A percentile compares a stretch with the other conserved stretches of the same genome.
Evolutionary conservation across 1,140 invertebrate species (phyloP).

Genomic region (Popillia japonica): DNA sequence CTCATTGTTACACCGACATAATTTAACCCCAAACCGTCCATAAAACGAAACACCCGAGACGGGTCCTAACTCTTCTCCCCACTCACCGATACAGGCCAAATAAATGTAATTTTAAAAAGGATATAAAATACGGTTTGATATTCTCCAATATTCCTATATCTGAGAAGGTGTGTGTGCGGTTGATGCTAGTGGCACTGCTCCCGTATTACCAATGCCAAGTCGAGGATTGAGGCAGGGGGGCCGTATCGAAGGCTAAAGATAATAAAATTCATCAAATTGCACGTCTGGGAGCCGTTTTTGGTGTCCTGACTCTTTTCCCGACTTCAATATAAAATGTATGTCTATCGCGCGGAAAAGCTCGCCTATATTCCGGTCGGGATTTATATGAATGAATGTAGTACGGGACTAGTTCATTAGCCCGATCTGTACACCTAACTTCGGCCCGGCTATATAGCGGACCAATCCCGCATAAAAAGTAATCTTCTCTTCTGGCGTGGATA

Average conservation of each 20-base stretch:
- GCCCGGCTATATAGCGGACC: neutral
- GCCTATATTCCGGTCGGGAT: slow-evolving; percentile 17
- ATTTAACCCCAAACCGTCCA: too few species aligned
- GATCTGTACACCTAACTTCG: neutral
- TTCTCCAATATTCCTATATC: neutral
- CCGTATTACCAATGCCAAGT: neutral
- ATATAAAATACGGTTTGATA: slow-evolving; percentile 1
- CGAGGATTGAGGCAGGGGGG: neutral
- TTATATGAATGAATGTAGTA: slow-evolving; percentile 7
- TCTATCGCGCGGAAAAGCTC: neutral
- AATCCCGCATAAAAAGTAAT: slow-evolving; percentile 3
- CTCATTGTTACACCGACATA: too few species aligned
- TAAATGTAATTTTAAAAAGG: neutral
- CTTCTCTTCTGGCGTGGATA: neutral
- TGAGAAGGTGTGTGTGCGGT: neutral
- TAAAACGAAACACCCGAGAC: too few species aligned
- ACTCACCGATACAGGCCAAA: neutral
- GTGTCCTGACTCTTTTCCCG: slow-evolving; percentile 1
- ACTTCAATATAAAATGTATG: slow-evolving; percentile 13
- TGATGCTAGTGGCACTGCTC: too few species aligned
- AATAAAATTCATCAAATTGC: slow-evolving; percentile 31
- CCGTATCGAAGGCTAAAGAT: slow-evolving; percentile 10
- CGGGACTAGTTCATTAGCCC: slow-evolving; percentile 13
- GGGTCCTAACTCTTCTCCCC: too few species aligned
- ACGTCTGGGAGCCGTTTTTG: slow-evolving; percentile 18